Base-by-base conservation (phyloP, 2,888 invertebrate genomes). In the Diplolepis rosae region DNA sequence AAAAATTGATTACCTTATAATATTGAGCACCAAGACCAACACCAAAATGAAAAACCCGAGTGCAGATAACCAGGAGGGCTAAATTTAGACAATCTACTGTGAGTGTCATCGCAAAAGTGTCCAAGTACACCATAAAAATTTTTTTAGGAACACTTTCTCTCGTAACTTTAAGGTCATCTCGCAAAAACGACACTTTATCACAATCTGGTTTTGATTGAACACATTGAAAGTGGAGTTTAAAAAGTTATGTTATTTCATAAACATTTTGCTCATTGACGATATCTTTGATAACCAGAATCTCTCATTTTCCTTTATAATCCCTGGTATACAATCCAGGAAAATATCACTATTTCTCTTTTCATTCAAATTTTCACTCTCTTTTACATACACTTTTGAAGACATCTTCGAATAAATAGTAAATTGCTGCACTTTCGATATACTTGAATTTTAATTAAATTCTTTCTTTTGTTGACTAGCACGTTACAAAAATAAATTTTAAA, bases 21-120 rank as follows among this genome's bases (percentile, higher is more conserved):
- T 83, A 85, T 67, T 82, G 79, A 28, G 84, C 84, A 73, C 83
- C 81, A 66, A 85, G 79, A 48, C 84, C 85, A 54, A 85, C 79
- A 7, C 83, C 84, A 35, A 85, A 82, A 74, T 84, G 79, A 79
- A 85, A 85, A 65, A 84, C 81, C 61, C 81, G 83, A 11, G 81
- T 78, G 75, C 84, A 85, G 70, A 84, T 78, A 66, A 82, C 77
- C 51, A 85, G 79, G 48, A 85, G 78, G 56, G 82, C 80, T 71
- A 84, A 85, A 79, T 85, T 81, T 68, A 84, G 75, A 72, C 83
- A 84, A 71, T 85, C 85, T 65, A 76, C 80, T 72, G 82, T 75
- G 68, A 84, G 79, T 77, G 82, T 79, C 83, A 80, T 84, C 78
- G 61, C 61, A 35, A 61, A 24, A 61, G 35, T 22, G 61, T 61